These are phyloP conservation scores for Halcyon badia DNA, from an alignment of 2,797 vertebrate genomes.

Conservation along the genomic window DNA sequence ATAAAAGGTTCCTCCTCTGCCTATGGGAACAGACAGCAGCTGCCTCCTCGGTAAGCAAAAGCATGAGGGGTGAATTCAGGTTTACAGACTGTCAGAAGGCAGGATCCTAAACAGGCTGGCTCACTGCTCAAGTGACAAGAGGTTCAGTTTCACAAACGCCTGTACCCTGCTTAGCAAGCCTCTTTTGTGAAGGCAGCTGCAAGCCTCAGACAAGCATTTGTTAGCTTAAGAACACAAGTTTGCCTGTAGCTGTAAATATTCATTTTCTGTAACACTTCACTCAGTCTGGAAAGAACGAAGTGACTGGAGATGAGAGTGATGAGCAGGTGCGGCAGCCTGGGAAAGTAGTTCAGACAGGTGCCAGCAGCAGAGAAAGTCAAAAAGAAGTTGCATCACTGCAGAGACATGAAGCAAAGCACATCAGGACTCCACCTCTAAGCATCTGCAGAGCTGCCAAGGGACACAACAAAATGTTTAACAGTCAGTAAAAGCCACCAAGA, in stretches of 20 bases:
- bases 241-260: not conserved
- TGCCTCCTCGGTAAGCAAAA: not conserved
- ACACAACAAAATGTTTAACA: not conserved
- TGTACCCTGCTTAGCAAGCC: not conserved
- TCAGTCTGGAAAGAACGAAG: not conserved
- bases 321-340: constrained; percentile 21
- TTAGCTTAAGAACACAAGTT: not conserved
- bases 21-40: not conserved
- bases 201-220: not conserved
- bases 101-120: not conserved
- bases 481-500: not conserved
- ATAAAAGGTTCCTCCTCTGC: constrained; percentile 13
- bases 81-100: not conserved
- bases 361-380: not conserved
- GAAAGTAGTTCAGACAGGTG: constrained; percentile 25
- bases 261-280: not conserved
- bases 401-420: not conserved
- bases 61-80: not conserved
- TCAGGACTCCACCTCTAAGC: not conserved
- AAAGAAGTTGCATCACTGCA: constrained; percentile 16
- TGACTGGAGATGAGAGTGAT: not conserved
- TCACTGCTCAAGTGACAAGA: not conserved
- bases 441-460: not conserved
- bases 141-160: not conserved
- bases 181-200: not conserved